Conservation (phyloP, 2,888 invertebrate species). For the Ligdia adustata region DNA sequence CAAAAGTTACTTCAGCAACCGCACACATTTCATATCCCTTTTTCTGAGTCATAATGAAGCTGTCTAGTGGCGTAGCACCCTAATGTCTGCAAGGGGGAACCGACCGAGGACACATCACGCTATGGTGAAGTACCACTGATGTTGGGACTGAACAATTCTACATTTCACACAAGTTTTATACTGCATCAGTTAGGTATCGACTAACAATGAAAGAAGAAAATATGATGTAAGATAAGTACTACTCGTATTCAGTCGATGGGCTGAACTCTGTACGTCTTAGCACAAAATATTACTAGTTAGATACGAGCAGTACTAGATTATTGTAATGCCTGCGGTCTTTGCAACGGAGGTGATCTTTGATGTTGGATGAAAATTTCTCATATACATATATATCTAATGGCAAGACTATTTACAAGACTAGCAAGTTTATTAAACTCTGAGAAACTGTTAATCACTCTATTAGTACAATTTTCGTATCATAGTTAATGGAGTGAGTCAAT, state of each 20-base stretch:
- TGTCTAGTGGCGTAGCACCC: constrained; percentile 15
- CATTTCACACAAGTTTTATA: no score
- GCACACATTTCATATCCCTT: constrained; percentile 6
- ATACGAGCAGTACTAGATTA: no score
- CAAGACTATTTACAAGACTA: neutral
- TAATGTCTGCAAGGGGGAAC: constrained; percentile 8
- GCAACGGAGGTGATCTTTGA: no score
- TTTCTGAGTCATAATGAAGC: constrained; percentile 18
- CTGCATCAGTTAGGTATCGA: no score
- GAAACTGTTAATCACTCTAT: constrained; percentile 11
- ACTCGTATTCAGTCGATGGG: no score
- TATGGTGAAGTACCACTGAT: neutral
- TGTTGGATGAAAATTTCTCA: no score
- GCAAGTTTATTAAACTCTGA: constrained; percentile 10
- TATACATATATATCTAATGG: no score
- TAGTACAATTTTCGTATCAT: constrained; percentile 20
- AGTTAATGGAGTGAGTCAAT: constrained; percentile 28
- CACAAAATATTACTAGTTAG: no score
- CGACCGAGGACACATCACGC: neutral
- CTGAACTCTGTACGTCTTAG: no score
- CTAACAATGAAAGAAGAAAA: no score
- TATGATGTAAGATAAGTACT: no score
- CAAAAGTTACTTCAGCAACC: constrained; percentile 3
- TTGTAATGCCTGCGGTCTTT: neutral
- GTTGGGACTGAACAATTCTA: constrained; percentile 3